A percentile compares a stretch with the other conserved stretches of the same genome.
phyloP scores from a whole-genome alignment of 2,113 vertebrate genomes.

The Lichenostomus cassidix region DNA sequence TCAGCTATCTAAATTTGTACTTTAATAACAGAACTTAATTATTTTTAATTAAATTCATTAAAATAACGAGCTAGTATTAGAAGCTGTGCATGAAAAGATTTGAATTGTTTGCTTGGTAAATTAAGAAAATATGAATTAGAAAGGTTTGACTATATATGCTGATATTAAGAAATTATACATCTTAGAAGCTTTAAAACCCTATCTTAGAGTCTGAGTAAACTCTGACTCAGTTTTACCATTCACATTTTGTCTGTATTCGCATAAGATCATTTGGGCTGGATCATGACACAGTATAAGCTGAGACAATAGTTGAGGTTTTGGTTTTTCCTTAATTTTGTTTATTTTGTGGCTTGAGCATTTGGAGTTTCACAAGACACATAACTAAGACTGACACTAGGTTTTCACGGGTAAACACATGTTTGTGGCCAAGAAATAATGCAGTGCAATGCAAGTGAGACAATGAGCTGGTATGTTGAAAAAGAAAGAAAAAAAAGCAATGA shows the following conservation, averaged over 20 bases:
- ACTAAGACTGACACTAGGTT: slow-evolving; percentile 43
- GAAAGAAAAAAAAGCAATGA: not conserved
- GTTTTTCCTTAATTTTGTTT: slow-evolving; percentile 58
- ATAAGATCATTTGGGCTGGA: slow-evolving; percentile 43
- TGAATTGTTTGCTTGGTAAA: not conserved
- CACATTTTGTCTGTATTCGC: slow-evolving; percentile 47
- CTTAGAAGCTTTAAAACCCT: not conserved
- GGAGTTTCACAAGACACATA: slow-evolving; percentile 56
- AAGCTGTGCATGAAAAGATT: not conserved
- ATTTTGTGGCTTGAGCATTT: slow-evolving; percentile 54
- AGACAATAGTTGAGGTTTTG: slow-evolving; percentile 60
- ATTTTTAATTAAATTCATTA: not conserved
- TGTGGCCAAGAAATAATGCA: slow-evolving; percentile 49
- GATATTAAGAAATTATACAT: not conserved
- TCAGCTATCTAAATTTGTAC: not conserved
- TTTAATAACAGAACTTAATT: not conserved
- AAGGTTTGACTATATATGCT: not conserved
- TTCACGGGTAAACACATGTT: slow-evolving; percentile 49
- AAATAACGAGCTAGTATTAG: not conserved
- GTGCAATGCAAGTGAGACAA: not conserved
- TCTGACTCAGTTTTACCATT: slow-evolving; percentile 58
- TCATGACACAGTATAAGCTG: slow-evolving; percentile 21
- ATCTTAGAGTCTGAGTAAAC: not conserved
- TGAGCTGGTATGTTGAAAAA: not conserved
- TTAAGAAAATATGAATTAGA: not conserved